These are phyloP conservation scores for Gopherus evgoodei DNA, from an alignment of 2,113 vertebrate genomes.

Conservation along the genomic window DNA sequence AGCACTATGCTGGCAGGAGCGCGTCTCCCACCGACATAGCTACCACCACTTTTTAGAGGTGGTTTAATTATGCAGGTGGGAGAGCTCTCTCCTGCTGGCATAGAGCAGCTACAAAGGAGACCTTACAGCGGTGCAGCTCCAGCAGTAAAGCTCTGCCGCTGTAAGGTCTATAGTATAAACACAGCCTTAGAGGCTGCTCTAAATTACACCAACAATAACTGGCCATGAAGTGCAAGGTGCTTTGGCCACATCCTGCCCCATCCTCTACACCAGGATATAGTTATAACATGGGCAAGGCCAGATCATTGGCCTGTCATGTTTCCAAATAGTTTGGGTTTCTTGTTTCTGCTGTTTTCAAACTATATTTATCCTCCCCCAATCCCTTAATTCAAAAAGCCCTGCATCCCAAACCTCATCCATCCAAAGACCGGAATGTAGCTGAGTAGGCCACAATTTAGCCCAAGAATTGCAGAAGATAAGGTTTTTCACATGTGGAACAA, in stretches of 20 bases:
- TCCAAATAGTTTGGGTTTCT: constrained; percentile 56
- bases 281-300: not conserved
- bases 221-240: not conserved
- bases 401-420: not conserved
- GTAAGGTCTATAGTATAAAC: too few relatives aligned
- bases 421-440: constrained; percentile 22
- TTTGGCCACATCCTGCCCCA: not conserved
- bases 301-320: constrained; percentile 40
- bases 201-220: not conserved
- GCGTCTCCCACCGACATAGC: too few relatives aligned
- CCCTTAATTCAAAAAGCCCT: constrained; percentile 5
- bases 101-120: not conserved
- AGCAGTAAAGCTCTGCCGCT: not conserved
- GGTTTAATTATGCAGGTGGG: too few relatives aligned
- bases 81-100: not conserved
- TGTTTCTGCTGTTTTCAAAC: constrained; percentile 46
- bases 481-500: constrained; percentile 4
- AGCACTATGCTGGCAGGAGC: too few relatives aligned
- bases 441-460: not conserved
- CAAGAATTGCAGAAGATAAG: not conserved
- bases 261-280: not conserved
- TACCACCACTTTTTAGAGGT: too few relatives aligned
- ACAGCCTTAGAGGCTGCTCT: not conserved
- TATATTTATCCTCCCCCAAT: constrained; percentile 49
- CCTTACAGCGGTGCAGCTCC: not conserved